Evolutionary conservation across 2,888 invertebrate species (phyloP), one percentile per base, ranked within the genome.

Genomic region (Brachypalpus laphriformis): DNA sequence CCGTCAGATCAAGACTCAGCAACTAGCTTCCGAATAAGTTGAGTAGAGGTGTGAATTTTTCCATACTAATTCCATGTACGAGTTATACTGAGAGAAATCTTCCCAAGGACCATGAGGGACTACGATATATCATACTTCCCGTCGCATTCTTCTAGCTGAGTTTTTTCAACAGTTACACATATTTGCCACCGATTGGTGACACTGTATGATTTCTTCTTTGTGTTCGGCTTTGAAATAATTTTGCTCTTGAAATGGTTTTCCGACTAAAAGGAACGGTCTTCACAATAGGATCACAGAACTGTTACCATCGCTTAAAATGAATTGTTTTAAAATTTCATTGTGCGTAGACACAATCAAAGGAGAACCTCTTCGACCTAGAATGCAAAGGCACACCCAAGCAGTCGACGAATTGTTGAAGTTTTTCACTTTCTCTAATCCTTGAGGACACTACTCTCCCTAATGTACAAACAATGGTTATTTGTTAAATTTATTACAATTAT

Each of bases 401-500:
- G 22, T 9, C n/a, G 14, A 18, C 56, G 16, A 34, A 47, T 31
- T 45, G 18, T 31, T 3, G 1, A 72, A 25, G 54, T 42, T 68
- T 42, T 14, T 45, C 14, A 14, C 6, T 37, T 31, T 11, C 34
- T 45, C 45, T 45, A 45, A 70, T 56, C 70, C 56, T 9, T 1
- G 25, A 25, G 42, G 51, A 51, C 28, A 22, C 54, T 8, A 40
- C 16, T 16, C 28, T n/a, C 8, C 34, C 28, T 8, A 42, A 54
- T 40, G 40, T 47, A 47, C 14, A 54, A 34, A 37, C 76, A 59
- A 76, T 42, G 40, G 66, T 47, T 59, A 66, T 68, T 68, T 59
- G 66, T 61, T 40, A 40, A 61, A 72, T 72, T 72, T 72, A 72
- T 66, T 59, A 57, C 59, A 68, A 59, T 76, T 76, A 57, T 59